A percentile compares a stretch with the other conserved stretches of the same genome.
Evolutionary conservation across 2,113 vertebrate species (phyloP).

Genomic region (Centrocercus urophasianus): DNA sequence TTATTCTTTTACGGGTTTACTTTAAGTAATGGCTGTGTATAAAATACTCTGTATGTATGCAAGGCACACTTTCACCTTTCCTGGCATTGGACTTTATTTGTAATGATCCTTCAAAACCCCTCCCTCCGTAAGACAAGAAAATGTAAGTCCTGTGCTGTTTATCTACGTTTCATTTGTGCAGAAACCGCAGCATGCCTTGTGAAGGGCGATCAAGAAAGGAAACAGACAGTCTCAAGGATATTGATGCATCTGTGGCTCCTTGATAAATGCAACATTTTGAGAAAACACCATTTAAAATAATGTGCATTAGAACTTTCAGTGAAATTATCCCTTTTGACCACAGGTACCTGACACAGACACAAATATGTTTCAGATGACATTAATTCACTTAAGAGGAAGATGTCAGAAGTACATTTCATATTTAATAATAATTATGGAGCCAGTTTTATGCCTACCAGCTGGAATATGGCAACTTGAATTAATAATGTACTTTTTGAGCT

Average conservation of each 20-base stretch:
- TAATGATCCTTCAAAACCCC: neutral
- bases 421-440: constrained; percentile 45
- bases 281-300: constrained; percentile 3
- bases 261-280: neutral
- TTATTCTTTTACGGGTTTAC: constrained; percentile 32
- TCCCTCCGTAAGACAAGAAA: neutral
- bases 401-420: constrained; percentile 38
- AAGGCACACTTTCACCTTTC: neutral
- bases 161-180: neutral
- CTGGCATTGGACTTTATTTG: neutral
- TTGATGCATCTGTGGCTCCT: constrained; percentile 5
- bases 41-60: neutral
- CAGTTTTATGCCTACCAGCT: constrained; percentile 28
- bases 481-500: neutral
- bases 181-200: neutral
- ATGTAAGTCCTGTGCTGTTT: neutral
- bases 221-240: neutral
- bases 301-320: constrained; percentile 1
- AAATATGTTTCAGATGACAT: constrained; percentile 33
- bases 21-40: neutral
- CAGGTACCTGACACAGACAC: neutral
- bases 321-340: constrained; percentile 24
- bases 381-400: constrained; percentile 49
- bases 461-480: constrained; percentile 38
- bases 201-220: constrained; percentile 39